Conservation (phyloP, 2,888 invertebrate species). For the Tanypteryx hageni region DNA sequence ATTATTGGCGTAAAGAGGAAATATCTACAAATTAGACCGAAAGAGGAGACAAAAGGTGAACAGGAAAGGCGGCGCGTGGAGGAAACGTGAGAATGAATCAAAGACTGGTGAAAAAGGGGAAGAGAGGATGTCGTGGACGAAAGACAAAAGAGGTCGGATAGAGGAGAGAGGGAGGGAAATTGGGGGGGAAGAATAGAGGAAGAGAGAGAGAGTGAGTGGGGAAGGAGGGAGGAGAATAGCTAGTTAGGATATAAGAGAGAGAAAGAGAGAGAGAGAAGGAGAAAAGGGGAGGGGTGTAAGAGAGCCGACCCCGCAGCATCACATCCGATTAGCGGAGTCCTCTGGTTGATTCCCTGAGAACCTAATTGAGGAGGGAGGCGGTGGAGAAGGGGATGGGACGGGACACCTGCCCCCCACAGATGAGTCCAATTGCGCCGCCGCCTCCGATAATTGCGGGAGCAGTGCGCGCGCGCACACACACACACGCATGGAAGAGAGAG, state of each 20-base stretch:
- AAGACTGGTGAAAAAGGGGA: background rate
- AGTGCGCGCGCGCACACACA: conserved; percentile 10
- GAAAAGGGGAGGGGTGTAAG: conserved; percentile 33
- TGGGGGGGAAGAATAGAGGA: background rate
- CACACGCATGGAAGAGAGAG: background rate
- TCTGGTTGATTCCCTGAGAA: conserved; percentile 42
- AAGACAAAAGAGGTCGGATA: background rate
- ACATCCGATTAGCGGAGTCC: conserved; percentile 61
- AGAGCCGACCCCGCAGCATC: background rate
- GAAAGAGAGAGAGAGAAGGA: conserved; percentile 70
- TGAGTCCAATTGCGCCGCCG: conserved; percentile 52
- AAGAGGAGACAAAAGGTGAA: background rate
- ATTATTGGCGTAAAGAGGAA: background rate
- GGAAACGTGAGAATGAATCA: conserved; percentile 2
- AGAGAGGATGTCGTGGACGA: background rate
- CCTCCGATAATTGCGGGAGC: conserved; percentile 47
- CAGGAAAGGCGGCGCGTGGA: background rate
- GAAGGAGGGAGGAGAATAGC: conserved; percentile 70
- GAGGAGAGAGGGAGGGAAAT: background rate
- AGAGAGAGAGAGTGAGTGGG: background rate
- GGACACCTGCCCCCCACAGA: conserved; percentile 35
- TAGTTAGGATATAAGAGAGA: conserved; percentile 68
- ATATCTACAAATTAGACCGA: conserved; percentile 15
- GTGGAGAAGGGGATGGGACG: background rate
- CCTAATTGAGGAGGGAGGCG: conserved; percentile 38